Evolutionary conservation across 2,113 vertebrate genomes (phyloP).

Genomic region (Tachysurus fulvidraco): DNA sequence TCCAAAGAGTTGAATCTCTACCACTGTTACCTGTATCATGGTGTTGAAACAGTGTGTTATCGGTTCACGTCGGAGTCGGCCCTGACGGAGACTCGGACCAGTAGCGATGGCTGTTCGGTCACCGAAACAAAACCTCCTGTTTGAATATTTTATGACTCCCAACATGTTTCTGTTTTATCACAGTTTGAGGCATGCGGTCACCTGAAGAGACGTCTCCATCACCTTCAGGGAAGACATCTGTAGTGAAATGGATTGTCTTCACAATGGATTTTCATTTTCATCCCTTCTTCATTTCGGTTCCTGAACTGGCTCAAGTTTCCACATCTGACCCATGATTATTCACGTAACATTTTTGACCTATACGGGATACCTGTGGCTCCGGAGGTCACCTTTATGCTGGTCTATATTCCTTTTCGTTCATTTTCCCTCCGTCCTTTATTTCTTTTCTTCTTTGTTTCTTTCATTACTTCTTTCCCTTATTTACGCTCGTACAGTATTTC

Average conservation of each 20-base stretch:
- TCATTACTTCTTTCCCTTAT: not conserved
- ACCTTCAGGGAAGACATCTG: not conserved
- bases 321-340: not conserved
- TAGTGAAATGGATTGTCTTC: not conserved
- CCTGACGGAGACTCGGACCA: conserved; percentile 64
- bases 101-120: conserved; percentile 61
- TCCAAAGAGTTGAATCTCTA: not conserved
- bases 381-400: too few species aligned
- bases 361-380: not conserved
- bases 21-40: not conserved
- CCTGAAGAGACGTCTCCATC: not conserved
- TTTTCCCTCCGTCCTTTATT: not conserved
- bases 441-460: not conserved
- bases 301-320: not conserved
- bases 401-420: not conserved
- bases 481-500: not conserved
- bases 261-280: too few species aligned
- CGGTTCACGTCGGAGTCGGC: conserved; percentile 63
- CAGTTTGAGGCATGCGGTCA: conserved; percentile 25
- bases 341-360: not conserved
- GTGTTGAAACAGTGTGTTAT: conserved; percentile 58
- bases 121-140: conserved; percentile 62
- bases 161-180: conserved; percentile 60
- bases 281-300: not conserved
- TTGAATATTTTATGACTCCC: conserved; percentile 68